Conservation (phyloP, 2,888 invertebrate genomes). For the Heliconius aoede region DNA sequence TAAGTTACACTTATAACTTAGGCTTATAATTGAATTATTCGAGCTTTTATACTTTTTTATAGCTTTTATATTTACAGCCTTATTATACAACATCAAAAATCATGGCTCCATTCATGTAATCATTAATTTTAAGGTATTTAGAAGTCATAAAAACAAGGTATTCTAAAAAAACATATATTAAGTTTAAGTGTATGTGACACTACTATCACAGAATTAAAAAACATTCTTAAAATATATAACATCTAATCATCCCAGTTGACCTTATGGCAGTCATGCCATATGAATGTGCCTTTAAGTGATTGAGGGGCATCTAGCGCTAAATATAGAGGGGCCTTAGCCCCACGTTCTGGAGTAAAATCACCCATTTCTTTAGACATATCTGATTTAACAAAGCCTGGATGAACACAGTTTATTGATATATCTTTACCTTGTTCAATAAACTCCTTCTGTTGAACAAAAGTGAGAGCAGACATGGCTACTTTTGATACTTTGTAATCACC, state of each 20-base stretch:
- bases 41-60: too few relatives aligned
- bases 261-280: conserved; percentile 80
- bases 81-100: background rate
- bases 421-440: conserved; percentile 78
- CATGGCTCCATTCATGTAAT: background rate
- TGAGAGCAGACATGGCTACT: conserved; percentile 77
- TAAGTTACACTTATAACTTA: background rate
- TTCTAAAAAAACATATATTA: conserved; percentile 70
- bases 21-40: too few relatives aligned
- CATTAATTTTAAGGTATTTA: conserved; percentile 19
- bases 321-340: conserved; percentile 74
- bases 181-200: conserved; percentile 79
- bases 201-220: conserved; percentile 76
- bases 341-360: conserved; percentile 75
- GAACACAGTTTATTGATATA: conserved; percentile 78
- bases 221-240: conserved; percentile 64
- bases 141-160: conserved; percentile 39
- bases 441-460: conserved; percentile 77
- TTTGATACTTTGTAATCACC: conserved; percentile 81
- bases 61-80: too few relatives aligned
- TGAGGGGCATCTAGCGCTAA: conserved; percentile 77
- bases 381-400: conserved; percentile 79
- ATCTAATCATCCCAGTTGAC: conserved; percentile 80
- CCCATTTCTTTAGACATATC: conserved; percentile 81
- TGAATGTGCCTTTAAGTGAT: conserved; percentile 74